These are phyloP conservation scores for Smutsia gigantea DNA, from an alignment of 2,797 vertebrate genomes.

Conservation along the genomic window DNA sequence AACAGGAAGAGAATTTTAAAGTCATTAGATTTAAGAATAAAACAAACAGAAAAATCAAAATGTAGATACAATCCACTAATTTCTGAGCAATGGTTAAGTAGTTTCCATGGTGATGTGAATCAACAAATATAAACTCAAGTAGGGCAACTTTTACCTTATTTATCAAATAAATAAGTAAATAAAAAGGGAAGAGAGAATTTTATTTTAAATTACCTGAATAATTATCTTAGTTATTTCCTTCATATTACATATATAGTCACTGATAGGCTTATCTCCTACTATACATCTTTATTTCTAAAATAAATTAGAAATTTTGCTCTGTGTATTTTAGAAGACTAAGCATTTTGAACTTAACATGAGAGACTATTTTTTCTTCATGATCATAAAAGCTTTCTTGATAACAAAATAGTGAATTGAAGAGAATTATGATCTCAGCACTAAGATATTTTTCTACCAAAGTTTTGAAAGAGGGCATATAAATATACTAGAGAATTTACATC, in stretches of 20 bases:
- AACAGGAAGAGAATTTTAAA: neutral
- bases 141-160: constrained; percentile 52
- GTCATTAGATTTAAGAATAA: constrained; percentile 55
- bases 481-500: constrained; percentile 20
- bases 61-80: constrained; percentile 18
- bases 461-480: neutral
- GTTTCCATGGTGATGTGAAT: constrained; percentile 57
- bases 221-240: constrained; percentile 21
- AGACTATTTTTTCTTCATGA: constrained; percentile 44
- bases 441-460: constrained; percentile 19
- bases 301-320: constrained; percentile 10
- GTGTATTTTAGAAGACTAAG: constrained; percentile 2
- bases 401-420: constrained; percentile 35
- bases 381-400: constrained; percentile 46
- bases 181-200: constrained; percentile 19
- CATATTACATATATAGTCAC: neutral
- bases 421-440: constrained; percentile 26
- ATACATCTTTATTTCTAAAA: neutral
- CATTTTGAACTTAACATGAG: constrained; percentile 34
- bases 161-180: constrained; percentile 21
- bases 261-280: constrained; percentile 6
- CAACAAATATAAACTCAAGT: constrained; percentile 56
- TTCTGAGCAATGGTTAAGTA: constrained; percentile 43
- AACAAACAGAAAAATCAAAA: constrained; percentile 22
- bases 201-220: constrained; percentile 53